Percentiles rank a stretch among this genome's conserved stretches.
Conservation (phyloP, 2,888 invertebrate species). For the Icerya purchasi region DNA sequence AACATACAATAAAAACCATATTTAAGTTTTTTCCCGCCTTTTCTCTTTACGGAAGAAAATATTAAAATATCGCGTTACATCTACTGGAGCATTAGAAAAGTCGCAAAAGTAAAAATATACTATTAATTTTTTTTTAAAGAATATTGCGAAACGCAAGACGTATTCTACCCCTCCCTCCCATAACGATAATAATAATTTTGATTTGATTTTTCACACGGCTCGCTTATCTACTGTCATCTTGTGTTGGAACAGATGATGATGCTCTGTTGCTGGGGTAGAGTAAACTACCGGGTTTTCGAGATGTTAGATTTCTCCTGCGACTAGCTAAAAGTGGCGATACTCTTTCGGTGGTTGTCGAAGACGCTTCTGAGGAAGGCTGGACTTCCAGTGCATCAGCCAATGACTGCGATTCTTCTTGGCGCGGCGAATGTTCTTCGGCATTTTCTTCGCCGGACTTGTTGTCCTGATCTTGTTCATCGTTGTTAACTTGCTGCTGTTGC, state of each 20-base stretch:
- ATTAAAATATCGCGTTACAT: too few species aligned
- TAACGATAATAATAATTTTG: slow-evolving; percentile 11
- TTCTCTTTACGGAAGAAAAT: too few species aligned
- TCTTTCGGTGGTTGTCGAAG: slow-evolving; percentile 13
- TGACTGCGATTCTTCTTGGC: background rate
- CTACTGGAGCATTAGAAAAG: too few species aligned
- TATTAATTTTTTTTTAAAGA: too few species aligned
- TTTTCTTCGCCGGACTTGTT: slow-evolving; percentile 4
- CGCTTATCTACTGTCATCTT: slow-evolving; percentile 6
- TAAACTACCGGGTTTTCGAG: slow-evolving; percentile 7
- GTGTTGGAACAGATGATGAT: too few species aligned
- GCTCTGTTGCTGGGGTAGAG: background rate
- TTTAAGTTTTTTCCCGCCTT: too few species aligned
- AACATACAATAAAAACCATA: too few species aligned
- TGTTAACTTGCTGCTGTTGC: background rate
- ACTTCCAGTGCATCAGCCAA: background rate
- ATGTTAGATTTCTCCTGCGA: slow-evolving; percentile 8
- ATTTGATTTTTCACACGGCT: slow-evolving; percentile 7
- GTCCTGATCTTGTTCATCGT: slow-evolving; percentile 7
- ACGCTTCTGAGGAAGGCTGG: background rate
- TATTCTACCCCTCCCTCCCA: too few species aligned
- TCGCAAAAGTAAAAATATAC: too few species aligned
- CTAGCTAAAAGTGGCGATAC: slow-evolving; percentile 14
- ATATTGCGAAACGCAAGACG: too few species aligned
- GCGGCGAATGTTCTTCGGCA: slow-evolving; percentile 3